Conservation (phyloP, 2,113 vertebrate species). For the Ia io region DNA sequence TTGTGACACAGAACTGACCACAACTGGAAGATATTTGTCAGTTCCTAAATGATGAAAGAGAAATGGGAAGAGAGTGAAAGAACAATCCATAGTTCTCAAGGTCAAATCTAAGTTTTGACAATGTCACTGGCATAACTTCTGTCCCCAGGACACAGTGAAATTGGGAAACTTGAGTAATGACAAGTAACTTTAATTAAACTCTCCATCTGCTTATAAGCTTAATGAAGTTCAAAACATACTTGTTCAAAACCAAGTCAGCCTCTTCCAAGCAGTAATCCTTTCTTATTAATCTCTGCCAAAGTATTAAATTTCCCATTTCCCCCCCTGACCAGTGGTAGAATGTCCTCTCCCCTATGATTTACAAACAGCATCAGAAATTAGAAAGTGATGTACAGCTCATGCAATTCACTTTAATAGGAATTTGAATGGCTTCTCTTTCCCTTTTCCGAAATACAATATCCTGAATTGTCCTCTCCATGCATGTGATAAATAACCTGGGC, state of each 20-base stretch:
- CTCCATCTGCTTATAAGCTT: slow-evolving; percentile 38
- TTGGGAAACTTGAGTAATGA: background rate
- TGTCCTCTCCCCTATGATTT: slow-evolving; percentile 49
- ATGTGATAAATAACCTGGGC: slow-evolving; percentile 50
- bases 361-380: slow-evolving; percentile 47
- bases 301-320: slow-evolving; percentile 16
- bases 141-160: background rate
- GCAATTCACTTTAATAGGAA: slow-evolving; percentile 60
- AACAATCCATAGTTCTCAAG: background rate
- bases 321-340: background rate
- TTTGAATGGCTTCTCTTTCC: slow-evolving; percentile 46
- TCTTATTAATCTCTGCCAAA: slow-evolving; percentile 60
- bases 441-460: slow-evolving; percentile 52
- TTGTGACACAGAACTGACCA: background rate
- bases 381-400: slow-evolving; percentile 40
- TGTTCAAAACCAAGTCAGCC: slow-evolving; percentile 4
- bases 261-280: slow-evolving; percentile 24
- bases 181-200: slow-evolving; percentile 30
- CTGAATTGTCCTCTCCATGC: background rate
- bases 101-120: slow-evolving; percentile 1
- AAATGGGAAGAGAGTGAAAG: background rate
- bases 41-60: background rate
- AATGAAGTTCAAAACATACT: slow-evolving; percentile 34
- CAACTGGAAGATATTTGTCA: background rate
- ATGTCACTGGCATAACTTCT: background rate